Evolutionary conservation across 2,113 vertebrate species (phyloP), one percentile per base, ranked within the genome.

Genomic region (Cyprinodon brontotheroides): DNA sequence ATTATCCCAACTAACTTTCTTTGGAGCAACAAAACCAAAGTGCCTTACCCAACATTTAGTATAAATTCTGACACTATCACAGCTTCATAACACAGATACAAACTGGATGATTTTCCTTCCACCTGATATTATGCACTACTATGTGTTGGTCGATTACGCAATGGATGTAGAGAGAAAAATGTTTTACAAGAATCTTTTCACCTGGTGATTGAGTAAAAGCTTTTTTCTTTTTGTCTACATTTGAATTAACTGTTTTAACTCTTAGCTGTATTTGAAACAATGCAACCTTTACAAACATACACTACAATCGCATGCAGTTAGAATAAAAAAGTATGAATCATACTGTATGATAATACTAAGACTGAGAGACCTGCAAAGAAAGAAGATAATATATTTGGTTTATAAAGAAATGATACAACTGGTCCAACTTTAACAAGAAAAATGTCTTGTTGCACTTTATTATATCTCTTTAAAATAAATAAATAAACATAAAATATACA

Each of bases 401-500:
- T 1, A 37, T 38, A 17, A 62, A 14, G 6, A 11, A 38, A 37
- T 38, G 60, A 13, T 13, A 67, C 40, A 68, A 22, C 61, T 22
- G 50, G 13, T 11, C 4, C 17, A 59, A 61, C 12, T 36, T 63
- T 78, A 77, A 20, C 59, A 72, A 77, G 72, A 84, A 89, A 89
- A 87, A 43, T 77, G 84, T 72, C 79, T 72, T 81, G 77, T 80
- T 84, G 69, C 53, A 78, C 82, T 90, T 95, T 91, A 94, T 94
- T 95, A 94, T 90, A 87, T 80, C 72, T 91, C 74, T 93, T 94
- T 90, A 93, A 94, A 97, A 96, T 96, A 97, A 96, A 96, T 96
- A 97, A 96, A 96, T 96, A 95, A 96, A 97, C 96, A 95, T 94
- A 95, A 88, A 93, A 90, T 92, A 86, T 92, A 86, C 89, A 93